Conservation (phyloP, 1,140 invertebrate species). For the Antheraea pernyi region DNA sequence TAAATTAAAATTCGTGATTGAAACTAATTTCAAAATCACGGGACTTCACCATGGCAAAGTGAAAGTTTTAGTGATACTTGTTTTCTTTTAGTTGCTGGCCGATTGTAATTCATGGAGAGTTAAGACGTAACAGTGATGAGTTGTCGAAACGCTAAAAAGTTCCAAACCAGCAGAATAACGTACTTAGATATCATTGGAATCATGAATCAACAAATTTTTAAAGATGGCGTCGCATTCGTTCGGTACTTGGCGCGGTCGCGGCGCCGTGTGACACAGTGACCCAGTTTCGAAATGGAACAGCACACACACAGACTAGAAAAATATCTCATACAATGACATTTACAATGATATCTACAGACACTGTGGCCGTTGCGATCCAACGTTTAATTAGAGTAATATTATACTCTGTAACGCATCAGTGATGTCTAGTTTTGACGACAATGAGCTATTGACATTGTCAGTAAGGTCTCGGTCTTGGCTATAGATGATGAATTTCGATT, state of each 20-base stretch:
- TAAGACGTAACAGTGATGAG: background rate
- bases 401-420: background rate
- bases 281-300: slow-evolving; percentile 75
- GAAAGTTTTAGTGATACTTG: slow-evolving; percentile 49
- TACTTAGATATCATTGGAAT: slow-evolving; percentile 27
- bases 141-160: background rate
- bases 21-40: background rate
- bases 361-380: slow-evolving; percentile 23
- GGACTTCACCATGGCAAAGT: slow-evolving; percentile 43
- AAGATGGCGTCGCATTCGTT: slow-evolving; percentile 68
- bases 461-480: background rate
- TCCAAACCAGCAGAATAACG: background rate
- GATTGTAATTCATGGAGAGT: background rate
- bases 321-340: slow-evolving; percentile 48
- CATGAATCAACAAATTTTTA: slow-evolving; percentile 63
- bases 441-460: background rate
- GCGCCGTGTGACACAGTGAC: slow-evolving; percentile 72
- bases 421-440: slow-evolving; percentile 2
- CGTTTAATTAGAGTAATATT: slow-evolving; percentile 24
- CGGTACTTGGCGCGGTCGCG: slow-evolving; percentile 64
- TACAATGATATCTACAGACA: slow-evolving; percentile 38
- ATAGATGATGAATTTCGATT: too few species aligned
- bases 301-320: slow-evolving; percentile 65
- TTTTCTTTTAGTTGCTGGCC: slow-evolving; percentile 36
- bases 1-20: background rate